Evolutionary conservation across 2,888 invertebrate genomes (phyloP).

Genomic region (Xanthorhoe designata): DNA sequence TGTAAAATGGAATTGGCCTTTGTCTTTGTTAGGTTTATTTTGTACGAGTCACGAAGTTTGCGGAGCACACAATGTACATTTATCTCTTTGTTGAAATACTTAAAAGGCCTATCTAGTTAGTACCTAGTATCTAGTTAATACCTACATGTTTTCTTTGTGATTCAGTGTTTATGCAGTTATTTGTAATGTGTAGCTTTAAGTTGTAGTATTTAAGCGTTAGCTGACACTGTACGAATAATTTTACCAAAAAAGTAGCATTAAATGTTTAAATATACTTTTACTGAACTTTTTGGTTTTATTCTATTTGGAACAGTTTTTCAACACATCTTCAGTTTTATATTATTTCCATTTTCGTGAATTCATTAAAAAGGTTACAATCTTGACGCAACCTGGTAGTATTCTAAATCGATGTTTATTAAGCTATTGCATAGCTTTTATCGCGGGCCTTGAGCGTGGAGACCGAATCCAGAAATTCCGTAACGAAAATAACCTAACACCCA

Average conservation of each 20-base stretch:
- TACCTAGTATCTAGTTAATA: too few relatives aligned
- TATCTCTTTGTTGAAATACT: conserved; percentile 20
- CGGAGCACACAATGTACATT: conserved; percentile 17
- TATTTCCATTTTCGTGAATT: too few relatives aligned
- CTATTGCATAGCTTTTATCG: too few relatives aligned
- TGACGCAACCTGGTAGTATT: too few relatives aligned
- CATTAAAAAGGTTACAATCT: too few relatives aligned
- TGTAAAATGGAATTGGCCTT: conserved; percentile 3
- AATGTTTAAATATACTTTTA: background rate
- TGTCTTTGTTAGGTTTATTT: conserved; percentile 15
- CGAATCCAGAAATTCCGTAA: too few relatives aligned
- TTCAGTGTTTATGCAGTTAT: conserved; percentile 16
- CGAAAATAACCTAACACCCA: too few relatives aligned
- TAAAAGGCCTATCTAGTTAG: conserved; percentile 14
- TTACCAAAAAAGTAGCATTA: background rate
- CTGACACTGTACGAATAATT: background rate
- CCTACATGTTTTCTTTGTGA: conserved; percentile 18
- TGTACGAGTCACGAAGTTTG: conserved; percentile 15
- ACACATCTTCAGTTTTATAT: background rate
- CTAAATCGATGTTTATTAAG: too few relatives aligned
- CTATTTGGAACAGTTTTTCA: background rate
- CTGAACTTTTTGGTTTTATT: background rate
- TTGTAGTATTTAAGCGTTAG: background rate
- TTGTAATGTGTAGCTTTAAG: conserved; percentile 3
- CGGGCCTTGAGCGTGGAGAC: too few relatives aligned